Base-by-base conservation (phyloP, 2,888 invertebrate species). In the Oegoconia quadripuncta region DNA sequence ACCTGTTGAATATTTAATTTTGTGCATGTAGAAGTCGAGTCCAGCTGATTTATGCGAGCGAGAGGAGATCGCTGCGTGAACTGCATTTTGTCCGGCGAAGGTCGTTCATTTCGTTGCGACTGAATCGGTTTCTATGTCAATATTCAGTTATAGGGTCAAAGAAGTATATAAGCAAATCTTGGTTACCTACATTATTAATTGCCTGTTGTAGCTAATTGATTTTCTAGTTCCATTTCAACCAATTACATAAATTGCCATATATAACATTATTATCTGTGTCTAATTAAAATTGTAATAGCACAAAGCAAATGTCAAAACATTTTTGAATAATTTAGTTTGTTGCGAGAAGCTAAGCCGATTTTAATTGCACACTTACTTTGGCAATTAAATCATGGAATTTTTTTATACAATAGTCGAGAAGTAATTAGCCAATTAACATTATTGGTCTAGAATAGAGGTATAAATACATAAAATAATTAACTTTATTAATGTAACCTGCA, bases 41-140 rank as follows among this genome's bases (percentile, higher is more conserved):
- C 72, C 76, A 74, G 73, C 73, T 79, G 79, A 80, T 82, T 79
- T 74, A 76, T 78, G 68, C 64, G 67, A 48, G 55, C 58, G 64
- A 65, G 65, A 73, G 51, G 68, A 77, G 73, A 74, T 67, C 73
- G 70, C 64, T 60, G 57, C 70, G 59, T 69, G 68, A 68, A 69
- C 67, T 75, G 80, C 77, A 75, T 73, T 70, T 68, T 67, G 63
- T 63, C 53, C 52, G 54, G 65, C 69, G 79, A 77, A 84, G 81
- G 82, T 73, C 78, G 71, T 47, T 48, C 59, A 57, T 55, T 64
- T 56, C 47, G 56, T 55, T 64, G 63, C 70, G 58, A 61, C 63
- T 64, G 54, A 52, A 52, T 65, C 60, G 50, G 66, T 76, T 74
- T 76, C 68, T 73, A 68, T 74, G 64, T 59, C 62, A 64, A 50